These are phyloP conservation scores for Germaria angustata DNA, from an alignment of 2,888 invertebrate species.

Conservation along the genomic window DNA sequence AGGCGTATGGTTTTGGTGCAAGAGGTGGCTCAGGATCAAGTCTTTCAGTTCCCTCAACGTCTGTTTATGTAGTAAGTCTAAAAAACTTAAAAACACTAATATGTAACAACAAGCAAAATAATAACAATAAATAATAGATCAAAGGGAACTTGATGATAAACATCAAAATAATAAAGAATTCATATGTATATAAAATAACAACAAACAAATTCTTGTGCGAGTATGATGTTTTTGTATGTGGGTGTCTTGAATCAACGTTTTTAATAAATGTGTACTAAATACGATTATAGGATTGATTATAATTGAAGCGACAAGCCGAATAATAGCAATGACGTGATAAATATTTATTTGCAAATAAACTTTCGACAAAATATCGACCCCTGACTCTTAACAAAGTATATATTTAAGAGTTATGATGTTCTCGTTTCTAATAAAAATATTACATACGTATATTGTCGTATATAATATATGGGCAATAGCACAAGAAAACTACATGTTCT, in stretches of 20 bases:
- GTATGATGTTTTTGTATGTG: constrained; percentile 56
- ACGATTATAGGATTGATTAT: neutral
- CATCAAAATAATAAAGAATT: constrained; percentile 1
- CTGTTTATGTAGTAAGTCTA: constrained; percentile 85
- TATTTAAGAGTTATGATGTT: too few species aligned
- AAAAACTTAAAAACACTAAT: constrained; percentile 73
- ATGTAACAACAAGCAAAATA: constrained; percentile 30
- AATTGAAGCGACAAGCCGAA: constrained; percentile 19
- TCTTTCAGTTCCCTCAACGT: constrained; percentile 90
- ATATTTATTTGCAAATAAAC: neutral
- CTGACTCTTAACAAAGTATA: too few species aligned
- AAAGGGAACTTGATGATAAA: constrained; percentile 33
- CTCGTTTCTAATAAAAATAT: too few species aligned
- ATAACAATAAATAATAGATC: neutral
- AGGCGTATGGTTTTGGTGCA: constrained; percentile 85
- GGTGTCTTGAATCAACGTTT: constrained; percentile 29
- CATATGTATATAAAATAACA: neutral
- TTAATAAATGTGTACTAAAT: constrained; percentile 9
- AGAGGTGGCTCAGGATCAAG: constrained; percentile 89
- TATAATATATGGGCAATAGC: too few species aligned
- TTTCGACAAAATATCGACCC: too few species aligned
- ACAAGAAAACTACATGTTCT: too few species aligned
- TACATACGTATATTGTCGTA: too few species aligned
- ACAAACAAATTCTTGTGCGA: constrained; percentile 61
- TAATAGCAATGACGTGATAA: neutral